These are phyloP conservation scores for Maniola hyperantus DNA, from an alignment of 2,888 invertebrate genomes.

Conservation along the genomic window DNA sequence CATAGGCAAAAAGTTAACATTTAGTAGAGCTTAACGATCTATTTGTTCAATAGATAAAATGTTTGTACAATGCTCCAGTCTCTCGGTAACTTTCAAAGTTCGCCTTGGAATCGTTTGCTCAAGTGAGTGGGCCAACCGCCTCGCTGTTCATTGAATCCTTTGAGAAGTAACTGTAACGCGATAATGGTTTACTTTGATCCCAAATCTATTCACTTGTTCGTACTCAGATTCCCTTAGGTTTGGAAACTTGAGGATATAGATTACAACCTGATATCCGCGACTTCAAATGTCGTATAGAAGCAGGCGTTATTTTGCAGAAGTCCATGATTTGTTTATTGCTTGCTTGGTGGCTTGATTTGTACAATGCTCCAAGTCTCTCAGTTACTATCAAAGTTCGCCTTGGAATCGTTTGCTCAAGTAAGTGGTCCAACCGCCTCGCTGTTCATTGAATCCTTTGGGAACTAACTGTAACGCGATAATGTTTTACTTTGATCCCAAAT, in stretches of 20 bases:
- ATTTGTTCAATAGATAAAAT: conserved; percentile 1
- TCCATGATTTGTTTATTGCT: no score
- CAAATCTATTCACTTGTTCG: conserved; percentile 2
- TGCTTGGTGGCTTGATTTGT: no score
- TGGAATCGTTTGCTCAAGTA: no score
- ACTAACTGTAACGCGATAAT: not conserved
- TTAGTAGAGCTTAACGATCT: not conserved
- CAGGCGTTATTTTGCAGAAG: no score
- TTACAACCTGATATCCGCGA: no score
- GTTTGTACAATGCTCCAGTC: conserved; percentile 1
- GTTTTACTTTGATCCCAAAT: conserved; percentile 11
- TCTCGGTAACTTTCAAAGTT: conserved; percentile 14
- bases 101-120: conserved; percentile 12
- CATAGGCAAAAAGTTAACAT: not conserved
- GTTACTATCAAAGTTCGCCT: no score
- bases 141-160: conserved; percentile 10
- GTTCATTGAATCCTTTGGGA: conserved; percentile 13
- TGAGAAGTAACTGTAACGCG: not conserved
- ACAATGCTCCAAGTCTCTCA: no score
- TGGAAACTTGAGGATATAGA: no score
- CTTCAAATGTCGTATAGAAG: no score
- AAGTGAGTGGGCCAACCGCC: conserved; percentile 3
- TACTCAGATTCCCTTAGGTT: not conserved
- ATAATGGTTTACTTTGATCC: conserved; percentile 3
- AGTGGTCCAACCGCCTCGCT: conserved; percentile 2